These are phyloP conservation scores for Otis tarda DNA, from an alignment of 2,113 vertebrate genomes.

Conservation along the genomic window DNA sequence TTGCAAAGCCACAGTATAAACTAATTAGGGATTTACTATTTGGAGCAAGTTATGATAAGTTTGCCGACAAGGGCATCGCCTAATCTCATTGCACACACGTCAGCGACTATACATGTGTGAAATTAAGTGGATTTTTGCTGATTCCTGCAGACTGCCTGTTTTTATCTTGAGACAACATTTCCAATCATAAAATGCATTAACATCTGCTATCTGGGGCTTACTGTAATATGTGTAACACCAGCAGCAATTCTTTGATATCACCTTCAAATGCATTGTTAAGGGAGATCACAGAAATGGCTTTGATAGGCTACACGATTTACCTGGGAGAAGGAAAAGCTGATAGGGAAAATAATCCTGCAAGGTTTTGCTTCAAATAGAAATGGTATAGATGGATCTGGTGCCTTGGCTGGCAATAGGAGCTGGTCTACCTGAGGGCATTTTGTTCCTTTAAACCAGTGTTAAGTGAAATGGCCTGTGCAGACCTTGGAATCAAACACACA, in stretches of 20 bases:
- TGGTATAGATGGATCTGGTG: neutral
- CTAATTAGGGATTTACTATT: slow-evolving; percentile 64
- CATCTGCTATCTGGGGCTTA: slow-evolving; percentile 64
- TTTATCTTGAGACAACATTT: slow-evolving; percentile 70
- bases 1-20: slow-evolving; percentile 48
- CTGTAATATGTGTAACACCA: slow-evolving; percentile 55
- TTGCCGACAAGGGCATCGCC: slow-evolving; percentile 48
- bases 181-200: slow-evolving; percentile 57
- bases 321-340: slow-evolving; percentile 47
- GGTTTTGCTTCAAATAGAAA: neutral
- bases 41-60: slow-evolving; percentile 61
- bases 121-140: slow-evolving; percentile 64
- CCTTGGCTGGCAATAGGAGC: neutral
- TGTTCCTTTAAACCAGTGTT: neutral
- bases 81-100: slow-evolving; percentile 53
- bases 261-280: slow-evolving; percentile 55
- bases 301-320: slow-evolving; percentile 58
- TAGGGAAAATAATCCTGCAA: slow-evolving; percentile 49
- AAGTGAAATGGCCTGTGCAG: slow-evolving; percentile 10
- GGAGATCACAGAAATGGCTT: slow-evolving; percentile 55
- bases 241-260: slow-evolving; percentile 57
- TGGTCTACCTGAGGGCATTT: slow-evolving; percentile 10
- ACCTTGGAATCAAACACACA: neutral
- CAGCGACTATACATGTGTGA: slow-evolving; percentile 60
- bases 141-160: slow-evolving; percentile 49